Evolutionary conservation across 2,888 invertebrate genomes (phyloP).

Genomic region (Acleris sparsana): DNA sequence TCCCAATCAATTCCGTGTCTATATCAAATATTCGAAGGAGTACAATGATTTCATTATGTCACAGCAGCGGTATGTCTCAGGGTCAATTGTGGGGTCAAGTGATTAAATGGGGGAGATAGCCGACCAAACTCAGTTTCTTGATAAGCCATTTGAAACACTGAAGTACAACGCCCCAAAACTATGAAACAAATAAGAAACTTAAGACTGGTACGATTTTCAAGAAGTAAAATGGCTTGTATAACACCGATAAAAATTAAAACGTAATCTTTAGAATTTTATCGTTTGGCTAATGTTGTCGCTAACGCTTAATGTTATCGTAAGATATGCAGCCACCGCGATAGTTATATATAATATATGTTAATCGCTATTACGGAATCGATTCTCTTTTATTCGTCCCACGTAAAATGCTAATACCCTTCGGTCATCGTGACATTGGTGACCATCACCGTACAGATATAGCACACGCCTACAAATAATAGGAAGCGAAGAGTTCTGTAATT

Average conservation of each 20-base stretch:
- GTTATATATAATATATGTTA: slow-evolving; percentile 40
- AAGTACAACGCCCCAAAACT: slow-evolving; percentile 30
- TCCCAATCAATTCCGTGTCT: slow-evolving; percentile 35
- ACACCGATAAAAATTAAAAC: slow-evolving; percentile 10
- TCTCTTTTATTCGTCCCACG: slow-evolving; percentile 47
- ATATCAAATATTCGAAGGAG: slow-evolving; percentile 35
- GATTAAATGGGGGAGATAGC: slow-evolving; percentile 59
- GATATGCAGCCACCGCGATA: slow-evolving; percentile 40
- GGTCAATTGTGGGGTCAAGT: slow-evolving; percentile 71
- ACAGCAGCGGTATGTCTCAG: slow-evolving; percentile 51
- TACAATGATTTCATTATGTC: slow-evolving; percentile 58
- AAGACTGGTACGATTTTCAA: slow-evolving; percentile 1
- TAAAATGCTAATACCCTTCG: slow-evolving; percentile 43
- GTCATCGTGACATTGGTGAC: slow-evolving; percentile 41
- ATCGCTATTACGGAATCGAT: slow-evolving; percentile 49
- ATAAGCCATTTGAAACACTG: slow-evolving; percentile 43
- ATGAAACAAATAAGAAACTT: slow-evolving; percentile 13
- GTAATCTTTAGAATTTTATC: slow-evolving; percentile 30
- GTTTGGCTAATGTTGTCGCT: slow-evolving; percentile 41
- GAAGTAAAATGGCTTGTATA: background rate
- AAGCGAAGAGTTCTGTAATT: slow-evolving; percentile 45
- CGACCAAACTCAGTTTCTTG: slow-evolving; percentile 43
- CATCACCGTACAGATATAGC: slow-evolving; percentile 52
- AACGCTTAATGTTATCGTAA: slow-evolving; percentile 44
- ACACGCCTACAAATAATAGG: slow-evolving; percentile 50